Base-by-base conservation (phyloP, 2,888 invertebrate genomes). In the Itoplectis maculator region DNA sequence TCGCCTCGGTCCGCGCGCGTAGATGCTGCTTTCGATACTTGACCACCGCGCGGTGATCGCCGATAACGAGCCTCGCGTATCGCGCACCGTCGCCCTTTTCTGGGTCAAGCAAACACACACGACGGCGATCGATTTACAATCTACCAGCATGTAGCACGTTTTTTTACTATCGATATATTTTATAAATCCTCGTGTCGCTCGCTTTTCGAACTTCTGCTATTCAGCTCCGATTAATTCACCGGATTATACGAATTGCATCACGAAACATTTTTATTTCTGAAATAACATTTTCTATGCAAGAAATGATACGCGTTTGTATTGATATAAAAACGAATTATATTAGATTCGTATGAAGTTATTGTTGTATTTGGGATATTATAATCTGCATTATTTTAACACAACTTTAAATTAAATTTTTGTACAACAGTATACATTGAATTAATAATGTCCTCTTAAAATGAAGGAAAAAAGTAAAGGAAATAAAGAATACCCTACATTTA, bases 41-140 rank as follows among this genome's bases (percentile, higher is more conserved):
- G 56, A 51, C 74, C 42, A 51, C 74, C 42, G n/a, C 47, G 18
- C 40, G 65, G 66, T 66, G 59, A 42, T 68, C 56, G 59, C n/a
- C 73, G 82, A 82, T 82, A 82, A 82, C 74, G 49, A 72, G 80
- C 75, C 69, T 75, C 77, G 61, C n/a, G 56, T 88, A 87, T 86
- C 87, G 79, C 87, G 79, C 74, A 56, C 68, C 81, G 84, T 83
- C 86, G 75, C 82, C 82, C 79, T 82, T 82, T 89, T 89, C 89
- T 89, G 83, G 89, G 88, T 79, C 85, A 86, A 86, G 84, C 79
- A 89, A 89, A 89, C 85, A 89, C 63, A 54, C 74, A 42, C n/a
- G n/a, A 15, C 47, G 63, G 65, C 59, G 76, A 63, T 69, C 78
- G 82, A 79, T 83, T 82, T 75, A 84, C 79, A 76, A 79, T 75